Evolutionary conservation across 2,113 vertebrate species (phyloP), one percentile per base, ranked within the genome.

Genomic region (Sphaerodactylus townsendi): DNA sequence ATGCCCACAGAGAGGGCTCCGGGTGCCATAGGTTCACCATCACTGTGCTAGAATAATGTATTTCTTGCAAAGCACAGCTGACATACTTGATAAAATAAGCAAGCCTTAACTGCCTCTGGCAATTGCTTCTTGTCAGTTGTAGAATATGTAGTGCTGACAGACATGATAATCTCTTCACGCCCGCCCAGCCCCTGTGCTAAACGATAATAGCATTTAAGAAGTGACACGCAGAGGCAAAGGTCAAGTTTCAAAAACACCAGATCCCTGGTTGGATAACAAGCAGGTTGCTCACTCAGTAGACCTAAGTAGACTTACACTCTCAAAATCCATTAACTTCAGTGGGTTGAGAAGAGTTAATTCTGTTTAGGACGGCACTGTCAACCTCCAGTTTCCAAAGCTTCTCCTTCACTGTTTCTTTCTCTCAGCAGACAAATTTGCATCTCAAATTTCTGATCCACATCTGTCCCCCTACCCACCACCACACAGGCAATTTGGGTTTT

Each of bases 1-100:
- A n/a, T n/a, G n/a, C n/a, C n/a, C n/a, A n/a, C n/a, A n/a, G n/a
- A n/a, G n/a, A n/a, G n/a, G n/a, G n/a, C n/a, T n/a, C n/a, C n/a
- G n/a, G n/a, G n/a, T n/a, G n/a, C n/a, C n/a, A n/a, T n/a, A n/a
- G n/a, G n/a, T n/a, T n/a, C n/a, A n/a, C n/a, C n/a, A n/a, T n/a
- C n/a, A n/a, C n/a, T n/a, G n/a, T n/a, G n/a, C n/a, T n/a, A 14
- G 74, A 21, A 37, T 30, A 0, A 15, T 50, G n/a, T 33, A 65
- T 77, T 87, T 90, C 82, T 28, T 70, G 46, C 44, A 15, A 2
- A 88, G 44, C 48, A n/a, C 53, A 65, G 86, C 19, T 81, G 35
- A 2, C 1, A 85, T 3, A 59, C 56, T 81, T 88, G 91, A 17
- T 86, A 82, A 69, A 66, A 78, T 82, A 80, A 84, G 69, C 73